Evolutionary conservation across 2,113 vertebrate genomes (phyloP), one percentile per base, ranked within the genome.

Genomic region (Falcunculus frontatus): DNA sequence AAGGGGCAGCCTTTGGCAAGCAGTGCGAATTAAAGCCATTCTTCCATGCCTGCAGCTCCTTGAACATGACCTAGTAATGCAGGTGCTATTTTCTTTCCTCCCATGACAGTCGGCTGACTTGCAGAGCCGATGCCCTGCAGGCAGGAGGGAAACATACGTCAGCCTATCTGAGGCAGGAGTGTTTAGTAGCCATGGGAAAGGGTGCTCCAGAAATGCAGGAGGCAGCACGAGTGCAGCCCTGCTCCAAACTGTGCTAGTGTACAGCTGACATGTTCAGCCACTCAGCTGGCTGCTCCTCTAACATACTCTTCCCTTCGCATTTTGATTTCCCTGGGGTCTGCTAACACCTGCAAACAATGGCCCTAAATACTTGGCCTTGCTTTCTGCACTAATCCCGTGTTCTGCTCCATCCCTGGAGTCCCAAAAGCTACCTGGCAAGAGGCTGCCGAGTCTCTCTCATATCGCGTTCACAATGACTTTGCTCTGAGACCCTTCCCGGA

Each of bases 61-160:
- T 49, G 68, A 90, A 87, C 19, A 2, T 87, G 90, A 94, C 90
- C 95, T 67, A 78, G 85, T 50, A 84, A 86, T 8, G 52, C 79
- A 93, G 83, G 92, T 81, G 80, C 90, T 93, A 64, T 90, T 96
- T 95, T 93, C 85, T 92, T 81, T 77, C 69, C 73, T 92, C 90
- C 56, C 5, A 12, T 90, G 86, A 93, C 79, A 92, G 95, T 83
- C 26, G 11, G 63, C 75, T 96, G 80, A 91, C 87, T 89, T 27
- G 69, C 84, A 84, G 68, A 90, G 75, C 46, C 7, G 5, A 47
- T 82, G 72, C 60, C 92, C 82, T 44, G 63, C 10, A 3, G 90
- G 75, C 20, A 6, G 64, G 50, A 93, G 65, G 39, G 64, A 83
- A 68, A 63, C 1, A 3, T 35, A 47, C 1, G 1, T 83, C 53